Conservation (phyloP, 2,888 invertebrate species). For the Meiosimyza decipiens region DNA sequence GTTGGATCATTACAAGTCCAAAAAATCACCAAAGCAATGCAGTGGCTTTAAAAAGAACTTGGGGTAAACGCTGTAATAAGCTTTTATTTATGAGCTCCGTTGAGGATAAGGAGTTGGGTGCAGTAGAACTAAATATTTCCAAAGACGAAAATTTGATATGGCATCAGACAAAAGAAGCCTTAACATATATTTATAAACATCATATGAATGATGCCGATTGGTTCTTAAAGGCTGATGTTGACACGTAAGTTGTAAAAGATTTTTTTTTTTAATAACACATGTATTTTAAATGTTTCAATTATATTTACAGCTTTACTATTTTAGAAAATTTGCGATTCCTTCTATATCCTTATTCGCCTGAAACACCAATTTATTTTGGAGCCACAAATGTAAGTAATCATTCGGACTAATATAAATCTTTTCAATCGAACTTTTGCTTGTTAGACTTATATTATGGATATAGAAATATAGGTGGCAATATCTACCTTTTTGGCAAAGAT, state of each 20-base stretch:
- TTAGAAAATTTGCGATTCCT: conserved; percentile 95
- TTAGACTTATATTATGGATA: too few relatives aligned
- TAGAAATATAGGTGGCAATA: too few relatives aligned
- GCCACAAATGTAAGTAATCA: conserved; percentile 85
- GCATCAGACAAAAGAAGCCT: conserved; percentile 97
- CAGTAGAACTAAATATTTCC: conserved; percentile 82
- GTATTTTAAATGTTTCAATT: not conserved
- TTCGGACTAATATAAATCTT: conserved; percentile 66
- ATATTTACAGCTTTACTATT: conserved; percentile 81
- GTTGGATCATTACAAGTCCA: conserved; percentile 98
- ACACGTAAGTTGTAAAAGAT: conserved; percentile 81
- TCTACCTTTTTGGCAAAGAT: too few relatives aligned
- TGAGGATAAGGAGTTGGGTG: conserved; percentile 76
- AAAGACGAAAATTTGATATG: conserved; percentile 93
- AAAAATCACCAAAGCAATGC: conserved; percentile 89
- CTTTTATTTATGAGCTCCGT: conserved; percentile 87
- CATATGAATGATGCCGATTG: conserved; percentile 90
- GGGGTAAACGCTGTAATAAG: conserved; percentile 92
- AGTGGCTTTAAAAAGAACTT: conserved; percentile 91
- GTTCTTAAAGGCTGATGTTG: conserved; percentile 99
- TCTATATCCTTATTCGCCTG: conserved; percentile 79
- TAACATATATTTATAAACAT: conserved; percentile 86
- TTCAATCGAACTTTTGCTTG: not conserved
- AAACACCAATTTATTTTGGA: conserved; percentile 87
- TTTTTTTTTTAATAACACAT: too few relatives aligned